phyloP scores from a whole-genome alignment of 2,797 vertebrate genomes.

The Miichthys miiuy region DNA sequence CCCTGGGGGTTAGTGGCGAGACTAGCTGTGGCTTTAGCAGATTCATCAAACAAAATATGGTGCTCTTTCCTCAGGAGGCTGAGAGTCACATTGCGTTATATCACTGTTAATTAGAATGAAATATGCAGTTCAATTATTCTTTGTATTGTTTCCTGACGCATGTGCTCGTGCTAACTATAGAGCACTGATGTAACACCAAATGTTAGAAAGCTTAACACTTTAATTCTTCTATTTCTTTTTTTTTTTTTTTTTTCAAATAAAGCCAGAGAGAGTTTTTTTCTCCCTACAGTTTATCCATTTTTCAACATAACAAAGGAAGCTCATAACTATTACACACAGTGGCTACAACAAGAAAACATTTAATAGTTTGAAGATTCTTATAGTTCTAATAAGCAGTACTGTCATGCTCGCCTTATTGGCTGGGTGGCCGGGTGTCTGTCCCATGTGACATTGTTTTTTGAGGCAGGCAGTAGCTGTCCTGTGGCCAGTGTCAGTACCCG shows the following conservation, averaged over 20 bases:
- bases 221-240: conserved; percentile 61
- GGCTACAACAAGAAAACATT: conserved; percentile 50
- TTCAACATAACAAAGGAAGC: conserved; percentile 47
- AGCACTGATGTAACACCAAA: conserved; percentile 82
- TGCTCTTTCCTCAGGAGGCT: conserved; percentile 85
- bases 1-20: conserved; percentile 80
- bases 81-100: conserved; percentile 86
- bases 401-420: conserved; percentile 65
- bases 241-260: conserved; percentile 45
- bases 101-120: conserved; percentile 90
- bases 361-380: conserved; percentile 48
- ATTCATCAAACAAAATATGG: conserved; percentile 88
- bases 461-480: conserved; percentile 73
- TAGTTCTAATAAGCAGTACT: conserved; percentile 55
- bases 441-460: conserved; percentile 76
- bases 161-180: conserved; percentile 75
- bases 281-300: conserved; percentile 36
- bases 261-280: conserved; percentile 31
- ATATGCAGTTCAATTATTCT: conserved; percentile 88
- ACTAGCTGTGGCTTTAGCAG: conserved; percentile 84
- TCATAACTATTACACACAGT: conserved; percentile 41
- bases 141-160: conserved; percentile 83
- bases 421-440: conserved; percentile 61
- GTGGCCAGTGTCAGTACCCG: conserved; percentile 73
- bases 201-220: conserved; percentile 80